A percentile compares a stretch with the other conserved stretches of the same genome.
Evolutionary conservation across 2,888 invertebrate genomes (phyloP).

Genomic region (Nasonovia ribisnigri): DNA sequence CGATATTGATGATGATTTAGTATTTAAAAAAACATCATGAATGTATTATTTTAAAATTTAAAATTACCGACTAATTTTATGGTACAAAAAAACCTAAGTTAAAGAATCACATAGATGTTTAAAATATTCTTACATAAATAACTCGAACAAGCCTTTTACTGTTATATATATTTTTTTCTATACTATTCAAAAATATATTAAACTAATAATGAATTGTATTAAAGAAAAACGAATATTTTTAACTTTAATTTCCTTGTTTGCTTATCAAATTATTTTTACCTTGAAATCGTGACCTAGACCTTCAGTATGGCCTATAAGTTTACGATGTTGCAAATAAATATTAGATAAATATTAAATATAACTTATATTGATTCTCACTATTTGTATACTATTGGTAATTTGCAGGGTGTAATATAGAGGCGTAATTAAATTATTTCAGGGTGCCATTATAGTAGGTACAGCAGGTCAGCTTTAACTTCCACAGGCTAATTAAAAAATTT

Average conservation of each 20-base stretch:
- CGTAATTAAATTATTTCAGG: neutral
- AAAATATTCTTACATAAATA: neutral
- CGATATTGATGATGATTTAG: no score
- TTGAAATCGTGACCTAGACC: conserved; percentile 47
- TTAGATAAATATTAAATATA: no score
- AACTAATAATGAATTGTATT: no score
- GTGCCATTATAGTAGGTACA: no score
- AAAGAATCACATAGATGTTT: no score
- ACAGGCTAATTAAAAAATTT: neutral
- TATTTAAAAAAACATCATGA: no score
- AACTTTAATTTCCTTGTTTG: neutral
- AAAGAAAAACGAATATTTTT: neutral
- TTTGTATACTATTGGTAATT: neutral
- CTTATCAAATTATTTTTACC: conserved; percentile 44
- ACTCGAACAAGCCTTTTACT: neutral
- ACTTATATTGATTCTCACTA: neutral
- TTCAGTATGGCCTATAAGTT: conserved; percentile 3
- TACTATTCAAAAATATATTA: neutral
- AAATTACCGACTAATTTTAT: no score
- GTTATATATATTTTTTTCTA: neutral
- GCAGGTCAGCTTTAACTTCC: neutral
- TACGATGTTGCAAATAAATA: neutral
- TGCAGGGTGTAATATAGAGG: neutral
- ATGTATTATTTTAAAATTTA: no score
- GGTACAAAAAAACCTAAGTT: no score